Evolutionary conservation across 2,113 vertebrate species (phyloP).

Genomic region (Bucco capensis): DNA sequence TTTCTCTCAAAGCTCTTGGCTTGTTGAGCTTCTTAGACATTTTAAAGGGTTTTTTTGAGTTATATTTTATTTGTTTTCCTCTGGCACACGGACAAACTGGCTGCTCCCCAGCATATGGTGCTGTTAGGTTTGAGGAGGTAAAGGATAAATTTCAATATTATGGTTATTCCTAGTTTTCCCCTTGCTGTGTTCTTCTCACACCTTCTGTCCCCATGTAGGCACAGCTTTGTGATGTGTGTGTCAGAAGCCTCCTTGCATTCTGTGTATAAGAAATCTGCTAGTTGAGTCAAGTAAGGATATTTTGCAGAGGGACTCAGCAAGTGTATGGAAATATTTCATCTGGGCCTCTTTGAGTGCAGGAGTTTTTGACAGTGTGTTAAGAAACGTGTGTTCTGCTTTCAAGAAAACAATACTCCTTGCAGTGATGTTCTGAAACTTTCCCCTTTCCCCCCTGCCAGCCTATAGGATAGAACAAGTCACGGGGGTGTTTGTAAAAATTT

Average conservation of each 20-base stretch:
- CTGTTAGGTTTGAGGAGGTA: not conserved
- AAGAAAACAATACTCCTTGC: not conserved
- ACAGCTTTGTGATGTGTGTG: too few relatives aligned
- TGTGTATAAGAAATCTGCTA: not conserved
- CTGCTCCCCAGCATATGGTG: not conserved
- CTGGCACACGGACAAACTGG: not conserved
- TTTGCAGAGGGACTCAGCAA: not conserved
- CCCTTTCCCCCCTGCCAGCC: not conserved
- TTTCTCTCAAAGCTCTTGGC: slow-evolving; percentile 3
- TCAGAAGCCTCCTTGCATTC: not conserved
- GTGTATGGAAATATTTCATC: not conserved
- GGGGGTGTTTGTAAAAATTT: not conserved
- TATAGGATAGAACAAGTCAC: not conserved
- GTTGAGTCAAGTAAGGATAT: not conserved
- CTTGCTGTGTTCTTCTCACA: not conserved
- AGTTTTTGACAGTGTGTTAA: not conserved
- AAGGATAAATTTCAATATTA: not conserved
- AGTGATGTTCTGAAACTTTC: not conserved
- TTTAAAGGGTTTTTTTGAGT: not conserved
- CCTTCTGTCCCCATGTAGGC: not conserved
- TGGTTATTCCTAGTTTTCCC: not conserved
- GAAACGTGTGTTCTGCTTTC: not conserved
- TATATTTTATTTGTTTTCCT: not conserved
- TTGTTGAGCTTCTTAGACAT: not conserved
- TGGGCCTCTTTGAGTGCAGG: not conserved